Conservation (phyloP, 2,888 invertebrate species). For the Mechanitis mazaeus region DNA sequence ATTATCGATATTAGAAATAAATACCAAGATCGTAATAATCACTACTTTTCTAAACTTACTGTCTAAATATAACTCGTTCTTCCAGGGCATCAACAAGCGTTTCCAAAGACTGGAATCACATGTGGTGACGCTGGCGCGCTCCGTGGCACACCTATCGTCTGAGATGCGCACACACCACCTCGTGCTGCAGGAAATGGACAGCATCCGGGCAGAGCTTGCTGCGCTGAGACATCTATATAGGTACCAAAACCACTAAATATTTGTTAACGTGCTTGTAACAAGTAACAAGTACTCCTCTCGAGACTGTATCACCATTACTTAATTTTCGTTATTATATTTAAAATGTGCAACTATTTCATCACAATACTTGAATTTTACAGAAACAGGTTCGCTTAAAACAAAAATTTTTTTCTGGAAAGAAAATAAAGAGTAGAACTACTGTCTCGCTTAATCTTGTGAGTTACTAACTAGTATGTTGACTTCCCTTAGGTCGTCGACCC, state of each 20-base stretch:
- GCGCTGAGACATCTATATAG: conserved; percentile 82
- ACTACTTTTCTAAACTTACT: neutral
- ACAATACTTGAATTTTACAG: too few relatives aligned
- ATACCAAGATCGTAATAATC: neutral
- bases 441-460: too few relatives aligned
- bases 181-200: conserved; percentile 93
- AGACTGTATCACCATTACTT: too few relatives aligned
- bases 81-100: conserved; percentile 87
- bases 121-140: conserved; percentile 92
- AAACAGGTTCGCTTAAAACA: too few relatives aligned
- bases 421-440: too few relatives aligned
- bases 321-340: too few relatives aligned
- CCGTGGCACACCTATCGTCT: conserved; percentile 92
- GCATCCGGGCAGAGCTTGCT: conserved; percentile 87
- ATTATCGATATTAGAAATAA: neutral
- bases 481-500: too few relatives aligned
- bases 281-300: too few relatives aligned
- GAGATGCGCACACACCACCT: conserved; percentile 94
- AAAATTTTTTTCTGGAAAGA: too few relatives aligned
- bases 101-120: conserved; percentile 93
- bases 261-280: too few relatives aligned
- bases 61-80: conserved; percentile 7
- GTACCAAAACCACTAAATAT: conserved; percentile 33
- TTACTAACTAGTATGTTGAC: too few relatives aligned
- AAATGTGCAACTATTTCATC: too few relatives aligned